Percentiles rank a stretch among this genome's conserved stretches.
Conservation (phyloP, 2,888 invertebrate genomes). For the Heliconius erato region DNA sequence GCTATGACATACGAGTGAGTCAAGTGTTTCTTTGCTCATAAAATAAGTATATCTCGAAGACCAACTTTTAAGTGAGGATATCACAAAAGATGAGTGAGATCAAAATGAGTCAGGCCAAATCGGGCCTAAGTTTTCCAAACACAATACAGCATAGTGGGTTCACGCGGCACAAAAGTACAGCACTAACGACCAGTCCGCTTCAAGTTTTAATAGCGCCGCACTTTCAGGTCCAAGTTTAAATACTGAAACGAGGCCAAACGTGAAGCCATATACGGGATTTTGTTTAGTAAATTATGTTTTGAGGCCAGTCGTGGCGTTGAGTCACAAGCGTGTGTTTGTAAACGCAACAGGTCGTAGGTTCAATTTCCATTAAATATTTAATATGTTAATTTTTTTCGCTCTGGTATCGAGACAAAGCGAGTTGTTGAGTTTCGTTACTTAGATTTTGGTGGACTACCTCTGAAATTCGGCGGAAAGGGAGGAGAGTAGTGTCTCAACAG, state of each 20-base stretch:
- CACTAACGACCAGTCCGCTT: constrained; percentile 71
- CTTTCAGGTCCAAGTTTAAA: constrained; percentile 73
- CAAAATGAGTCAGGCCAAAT: constrained; percentile 31
- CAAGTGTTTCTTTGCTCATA: constrained; percentile 19
- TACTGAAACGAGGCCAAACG: constrained; percentile 65
- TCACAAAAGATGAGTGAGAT: constrained; percentile 39
- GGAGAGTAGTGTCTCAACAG: too few species aligned
- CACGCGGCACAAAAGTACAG: constrained; percentile 64
- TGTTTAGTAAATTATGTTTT: constrained; percentile 31
- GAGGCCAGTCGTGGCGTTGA: too few species aligned
- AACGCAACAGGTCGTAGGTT: too few species aligned
- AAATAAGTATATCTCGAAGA: constrained; percentile 18
- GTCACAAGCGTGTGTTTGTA: too few species aligned
- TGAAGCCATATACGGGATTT: constrained; percentile 53
- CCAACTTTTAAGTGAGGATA: constrained; percentile 40
- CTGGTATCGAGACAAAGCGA: too few species aligned
- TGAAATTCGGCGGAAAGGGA: too few species aligned
- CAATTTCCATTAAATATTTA: too few species aligned
- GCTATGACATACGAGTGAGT: neutral
- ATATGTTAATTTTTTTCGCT: too few species aligned
- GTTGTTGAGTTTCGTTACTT: too few species aligned
- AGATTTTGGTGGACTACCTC: too few species aligned
- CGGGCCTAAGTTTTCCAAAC: constrained; percentile 51
- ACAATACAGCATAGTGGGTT: constrained; percentile 57
- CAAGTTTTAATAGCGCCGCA: constrained; percentile 77